These are phyloP conservation scores for Ibycter americanus DNA, from an alignment of 2,797 vertebrate genomes.

Conservation along the genomic window DNA sequence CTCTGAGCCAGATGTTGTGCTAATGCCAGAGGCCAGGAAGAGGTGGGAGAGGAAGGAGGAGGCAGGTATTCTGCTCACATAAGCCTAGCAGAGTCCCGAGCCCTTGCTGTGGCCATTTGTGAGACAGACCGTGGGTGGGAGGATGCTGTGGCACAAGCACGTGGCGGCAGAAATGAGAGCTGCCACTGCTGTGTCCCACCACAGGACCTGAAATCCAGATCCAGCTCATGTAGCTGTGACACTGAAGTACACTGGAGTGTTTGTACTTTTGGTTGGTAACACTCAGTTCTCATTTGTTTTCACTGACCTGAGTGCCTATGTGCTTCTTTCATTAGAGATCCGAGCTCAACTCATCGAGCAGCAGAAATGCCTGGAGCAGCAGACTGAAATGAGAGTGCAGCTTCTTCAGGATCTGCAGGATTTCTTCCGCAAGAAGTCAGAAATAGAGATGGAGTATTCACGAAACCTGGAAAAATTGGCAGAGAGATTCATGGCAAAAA, in stretches of 20 bases:
- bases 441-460: conserved; percentile 98
- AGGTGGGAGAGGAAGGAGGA: neutral
- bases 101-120: neutral
- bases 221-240: neutral
- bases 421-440: conserved; percentile 98
- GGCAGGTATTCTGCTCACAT: neutral
- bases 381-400: conserved; percentile 97
- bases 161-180: neutral
- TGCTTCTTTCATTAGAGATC: conserved; percentile 82
- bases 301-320: conserved; percentile 31
- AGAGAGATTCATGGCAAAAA: conserved; percentile 99
- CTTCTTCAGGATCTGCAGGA: conserved; percentile 97
- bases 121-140: neutral
- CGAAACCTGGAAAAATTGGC: conserved; percentile 96
- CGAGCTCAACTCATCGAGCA: conserved; percentile 96
- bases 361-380: conserved; percentile 98
- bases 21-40: neutral
- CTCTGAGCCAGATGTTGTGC: neutral
- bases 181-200: neutral
- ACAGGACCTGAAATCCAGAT: neutral
- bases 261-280: neutral
- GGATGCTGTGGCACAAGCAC: rapidly evolving
- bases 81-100: neutral
- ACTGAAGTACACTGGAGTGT: neutral
- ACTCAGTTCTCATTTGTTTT: neutral